phyloP scores from a whole-genome alignment of 1,140 invertebrate species.

The Pogonomyrmex barbatus region DNA sequence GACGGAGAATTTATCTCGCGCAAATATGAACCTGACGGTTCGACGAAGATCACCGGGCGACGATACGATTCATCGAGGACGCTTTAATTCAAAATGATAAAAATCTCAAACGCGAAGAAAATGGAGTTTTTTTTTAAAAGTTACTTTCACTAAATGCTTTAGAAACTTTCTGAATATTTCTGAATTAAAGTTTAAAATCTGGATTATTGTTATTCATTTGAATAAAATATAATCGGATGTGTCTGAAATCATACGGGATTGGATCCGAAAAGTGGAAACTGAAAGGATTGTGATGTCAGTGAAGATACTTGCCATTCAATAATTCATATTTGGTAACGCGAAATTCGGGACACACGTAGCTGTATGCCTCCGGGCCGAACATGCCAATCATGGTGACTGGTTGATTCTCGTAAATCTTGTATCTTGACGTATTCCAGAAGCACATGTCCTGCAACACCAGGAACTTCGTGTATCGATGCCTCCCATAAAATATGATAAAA shows the following conservation, averaged over 20 bases:
- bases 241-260: neutral
- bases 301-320: slow-evolving; percentile 80
- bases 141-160: neutral
- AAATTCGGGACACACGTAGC: slow-evolving; percentile 78
- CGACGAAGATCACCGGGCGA: neutral
- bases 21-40: slow-evolving; percentile 22
- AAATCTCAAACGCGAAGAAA: neutral
- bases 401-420: slow-evolving; percentile 85
- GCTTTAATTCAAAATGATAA: neutral
- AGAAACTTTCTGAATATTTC: neutral
- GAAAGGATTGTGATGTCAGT: slow-evolving; percentile 22
- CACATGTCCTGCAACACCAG: slow-evolving; percentile 82
- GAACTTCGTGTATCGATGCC: slow-evolving; percentile 25
- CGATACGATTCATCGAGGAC: neutral
- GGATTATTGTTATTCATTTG: neutral
- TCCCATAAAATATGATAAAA: slow-evolving; percentile 15
- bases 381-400: slow-evolving; percentile 80
- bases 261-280: slow-evolving; percentile 4
- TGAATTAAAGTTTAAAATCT: slow-evolving; percentile 2
- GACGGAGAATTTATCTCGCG: slow-evolving; percentile 48
- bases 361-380: slow-evolving; percentile 79
- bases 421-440: slow-evolving; percentile 82
- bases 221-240: neutral
- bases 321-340: slow-evolving; percentile 79
- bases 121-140: neutral